A percentile compares a stretch with the other conserved stretches of the same genome.
Conservation (phyloP, 2,888 invertebrate species). For the Cosmia pyralina region DNA sequence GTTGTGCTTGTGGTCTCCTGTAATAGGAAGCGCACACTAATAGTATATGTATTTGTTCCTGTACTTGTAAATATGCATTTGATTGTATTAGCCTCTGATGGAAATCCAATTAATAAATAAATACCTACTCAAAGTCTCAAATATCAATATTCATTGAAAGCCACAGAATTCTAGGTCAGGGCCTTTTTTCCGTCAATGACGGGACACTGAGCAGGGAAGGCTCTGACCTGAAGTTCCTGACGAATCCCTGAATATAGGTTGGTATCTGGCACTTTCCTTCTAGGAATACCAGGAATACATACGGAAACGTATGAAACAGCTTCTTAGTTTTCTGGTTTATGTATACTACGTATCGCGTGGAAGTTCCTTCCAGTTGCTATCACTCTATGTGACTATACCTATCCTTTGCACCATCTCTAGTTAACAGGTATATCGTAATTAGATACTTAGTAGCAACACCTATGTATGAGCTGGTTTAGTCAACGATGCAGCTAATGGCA, state of each 20-base stretch:
- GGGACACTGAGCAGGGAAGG: not conserved
- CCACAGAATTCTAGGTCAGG: not conserved
- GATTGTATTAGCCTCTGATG: not conserved
- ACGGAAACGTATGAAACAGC: too few relatives aligned
- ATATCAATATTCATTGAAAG: not conserved
- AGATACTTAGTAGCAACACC: conserved; percentile 47
- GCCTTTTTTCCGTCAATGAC: too few relatives aligned
- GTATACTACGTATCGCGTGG: not conserved
- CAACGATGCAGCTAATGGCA: conserved; percentile 9
- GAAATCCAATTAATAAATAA: not conserved
- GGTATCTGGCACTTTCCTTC: not conserved
- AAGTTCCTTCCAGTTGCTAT: conserved; percentile 27
- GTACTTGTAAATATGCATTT: not conserved
- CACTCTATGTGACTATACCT: not conserved
- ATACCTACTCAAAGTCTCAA: not conserved
- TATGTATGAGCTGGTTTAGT: conserved; percentile 17
- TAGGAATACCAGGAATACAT: too few relatives aligned
- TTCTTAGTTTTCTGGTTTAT: not conserved
- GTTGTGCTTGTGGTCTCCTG: not conserved
- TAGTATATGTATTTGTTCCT: not conserved
- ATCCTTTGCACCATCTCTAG: conserved; percentile 10
- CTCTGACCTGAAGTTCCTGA: not conserved
- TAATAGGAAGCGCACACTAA: not conserved
- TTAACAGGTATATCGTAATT: conserved; percentile 44
- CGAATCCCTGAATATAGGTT: too few relatives aligned